Percentiles rank a stretch among this genome's conserved stretches.
These are phyloP conservation scores for Seira ritae DNA, from an alignment of 2,888 invertebrate species.

Conservation along the genomic window DNA sequence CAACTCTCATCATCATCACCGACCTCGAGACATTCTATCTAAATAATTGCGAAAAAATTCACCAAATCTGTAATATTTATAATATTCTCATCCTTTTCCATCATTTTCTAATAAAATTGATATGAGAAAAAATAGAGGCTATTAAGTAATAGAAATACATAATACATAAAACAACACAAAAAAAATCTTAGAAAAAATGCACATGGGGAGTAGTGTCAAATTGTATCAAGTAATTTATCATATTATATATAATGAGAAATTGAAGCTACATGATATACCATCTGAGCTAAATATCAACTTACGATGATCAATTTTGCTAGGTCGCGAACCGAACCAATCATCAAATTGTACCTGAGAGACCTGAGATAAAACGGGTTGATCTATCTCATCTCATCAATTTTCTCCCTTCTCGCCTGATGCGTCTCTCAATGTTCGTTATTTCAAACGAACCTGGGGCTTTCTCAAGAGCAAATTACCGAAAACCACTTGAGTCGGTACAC, in stretches of 20 bases:
- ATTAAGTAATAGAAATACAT: background rate
- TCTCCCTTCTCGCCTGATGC: constrained; percentile 36
- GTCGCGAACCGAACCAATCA: constrained; percentile 58
- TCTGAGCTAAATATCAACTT: constrained; percentile 54
- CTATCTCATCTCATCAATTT: constrained; percentile 50
- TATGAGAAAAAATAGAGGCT: constrained; percentile 21
- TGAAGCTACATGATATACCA: constrained; percentile 20
- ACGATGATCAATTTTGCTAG: constrained; percentile 53
- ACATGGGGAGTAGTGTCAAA: constrained; percentile 9
- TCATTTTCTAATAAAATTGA: constrained; percentile 6
- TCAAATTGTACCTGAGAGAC: constrained; percentile 58
- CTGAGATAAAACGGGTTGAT: constrained; percentile 53
- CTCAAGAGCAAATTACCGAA: constrained; percentile 25
- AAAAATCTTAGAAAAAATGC: background rate
- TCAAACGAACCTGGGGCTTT: background rate
- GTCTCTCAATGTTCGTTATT: constrained; percentile 33
- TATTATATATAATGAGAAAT: constrained; percentile 4
- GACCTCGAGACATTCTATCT: constrained; percentile 60
- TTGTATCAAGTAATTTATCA: constrained; percentile 4
- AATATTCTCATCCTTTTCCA: constrained; percentile 29
- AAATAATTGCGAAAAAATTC: constrained; percentile 60
- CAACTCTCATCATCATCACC: constrained; percentile 55
- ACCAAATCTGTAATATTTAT: constrained; percentile 55
- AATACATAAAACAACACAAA: constrained; percentile 2
- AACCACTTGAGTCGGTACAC: constrained; percentile 50